phyloP scores from a whole-genome alignment of 2,113 vertebrate genomes.

The Ochotona curzoniae region DNA sequence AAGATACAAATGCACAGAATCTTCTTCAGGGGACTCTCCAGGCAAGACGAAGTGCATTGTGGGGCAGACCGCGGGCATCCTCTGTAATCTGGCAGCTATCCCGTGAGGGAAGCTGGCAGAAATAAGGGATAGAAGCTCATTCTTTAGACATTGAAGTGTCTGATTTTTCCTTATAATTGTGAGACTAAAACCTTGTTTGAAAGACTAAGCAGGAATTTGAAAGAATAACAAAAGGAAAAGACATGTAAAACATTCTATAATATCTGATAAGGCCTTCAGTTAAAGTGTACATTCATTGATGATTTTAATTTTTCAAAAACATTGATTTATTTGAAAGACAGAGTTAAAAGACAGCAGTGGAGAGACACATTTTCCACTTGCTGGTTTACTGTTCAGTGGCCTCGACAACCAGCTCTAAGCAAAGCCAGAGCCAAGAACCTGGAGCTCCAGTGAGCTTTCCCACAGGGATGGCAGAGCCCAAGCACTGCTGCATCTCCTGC shows the following conservation, averaged over 20 bases:
- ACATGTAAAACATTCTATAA: constrained; percentile 1
- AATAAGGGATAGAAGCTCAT: background rate
- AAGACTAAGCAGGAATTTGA: background rate
- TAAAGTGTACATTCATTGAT: background rate
- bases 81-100: background rate
- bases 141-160: background rate
- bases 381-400: no score
- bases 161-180: background rate
- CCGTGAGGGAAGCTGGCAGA: background rate
- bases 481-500: no score
- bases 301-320: no score
- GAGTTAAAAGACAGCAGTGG: no score
- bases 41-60: background rate
- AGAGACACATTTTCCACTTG: no score
- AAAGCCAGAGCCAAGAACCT: no score
- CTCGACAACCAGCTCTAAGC: no score
- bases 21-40: background rate
- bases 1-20: background rate
- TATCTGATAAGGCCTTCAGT: constrained; percentile 22
- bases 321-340: no score
- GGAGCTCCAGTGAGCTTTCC: no score
- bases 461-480: no score
- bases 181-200: constrained; percentile 5
- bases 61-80: background rate
- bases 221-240: constrained; percentile 42